Percentiles rank a stretch among this genome's conserved stretches.
Evolutionary conservation across 2,888 invertebrate genomes (phyloP).

Genomic region (Lasius fuliginosus): DNA sequence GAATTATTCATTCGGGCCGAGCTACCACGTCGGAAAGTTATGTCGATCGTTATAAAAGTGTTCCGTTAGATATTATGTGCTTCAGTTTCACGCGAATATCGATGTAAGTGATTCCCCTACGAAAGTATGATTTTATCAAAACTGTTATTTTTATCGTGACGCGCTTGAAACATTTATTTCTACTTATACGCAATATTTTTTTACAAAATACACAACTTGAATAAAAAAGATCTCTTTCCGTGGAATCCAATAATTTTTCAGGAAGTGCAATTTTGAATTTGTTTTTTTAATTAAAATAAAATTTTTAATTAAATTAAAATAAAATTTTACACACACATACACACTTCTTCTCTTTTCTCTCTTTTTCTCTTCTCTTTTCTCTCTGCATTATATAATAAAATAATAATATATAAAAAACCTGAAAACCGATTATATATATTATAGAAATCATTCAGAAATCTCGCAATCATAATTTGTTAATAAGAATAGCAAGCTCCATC

Average conservation of each 20-base stretch:
- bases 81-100: constrained; percentile 20
- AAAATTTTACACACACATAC: neutral
- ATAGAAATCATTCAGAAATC: neutral
- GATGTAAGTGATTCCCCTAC: neutral
- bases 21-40: constrained; percentile 1
- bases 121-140: constrained; percentile 18
- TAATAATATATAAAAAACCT: neutral
- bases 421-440: neutral
- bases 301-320: neutral
- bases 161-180: neutral
- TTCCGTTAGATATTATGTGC: neutral
- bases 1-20: constrained; percentile 37
- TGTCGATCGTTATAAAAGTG: constrained; percentile 27
- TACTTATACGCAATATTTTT: neutral
- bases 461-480: neutral
- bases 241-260: neutral
- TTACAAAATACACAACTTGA: neutral
- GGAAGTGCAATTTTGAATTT: neutral
- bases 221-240: neutral
- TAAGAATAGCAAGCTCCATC: neutral
- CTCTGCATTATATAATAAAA: neutral
- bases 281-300: neutral
- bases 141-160: neutral
- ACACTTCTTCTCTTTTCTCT: neutral
- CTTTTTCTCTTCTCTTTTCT: neutral